Base-by-base conservation (phyloP, 2,113 vertebrate species). In the Theristicus caerulescens region DNA sequence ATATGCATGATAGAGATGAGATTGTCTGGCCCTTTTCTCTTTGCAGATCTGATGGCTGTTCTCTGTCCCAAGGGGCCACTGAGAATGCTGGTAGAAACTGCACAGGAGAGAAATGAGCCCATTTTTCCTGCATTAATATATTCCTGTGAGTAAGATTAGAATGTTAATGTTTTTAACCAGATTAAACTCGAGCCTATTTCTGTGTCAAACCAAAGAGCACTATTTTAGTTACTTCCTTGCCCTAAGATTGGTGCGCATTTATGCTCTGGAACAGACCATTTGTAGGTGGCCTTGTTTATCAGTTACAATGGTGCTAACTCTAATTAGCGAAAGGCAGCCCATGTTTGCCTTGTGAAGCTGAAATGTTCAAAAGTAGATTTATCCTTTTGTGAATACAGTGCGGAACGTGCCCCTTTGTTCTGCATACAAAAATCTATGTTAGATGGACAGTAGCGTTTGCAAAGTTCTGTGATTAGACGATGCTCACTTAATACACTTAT, bases 41-140 rank as follows among this genome's bases (percentile, higher is more conserved):
- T 95, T 97, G 64, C 97, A 99, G 99, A 99, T 98, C 97, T 99
- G 57, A 98, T 99, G 92, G 99, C 99, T 40, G 99, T 99, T 92
- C 98, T 99, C 34, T 98, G 98, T 77, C 99, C 99, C 18, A 99
- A 99, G 94, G 99, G 99, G 52, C 99, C 99, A 1, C 97, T 99
- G 85, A 97, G 99, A 90, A 99, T 99, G 99, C 94, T 99, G 96
- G 99, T 99, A 88, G 99, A 99, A 96, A 99, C 99, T 3, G 99
- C 99, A 20, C 99, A 99, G 98, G 99, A 99, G 77, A 98, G 99
- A 65, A 99, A 99, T 12, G 99, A 99, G 93, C 99, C 99, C 87
- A 99, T 99, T 95, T 99, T 99, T 91, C 99, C 99, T 25, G 99
- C 99, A 10, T 98, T 99, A 94, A 99, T 99, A 95, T 99, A 99